phyloP scores from a whole-genome alignment of 1,140 invertebrate genomes.

The Argopecten irradians region DNA sequence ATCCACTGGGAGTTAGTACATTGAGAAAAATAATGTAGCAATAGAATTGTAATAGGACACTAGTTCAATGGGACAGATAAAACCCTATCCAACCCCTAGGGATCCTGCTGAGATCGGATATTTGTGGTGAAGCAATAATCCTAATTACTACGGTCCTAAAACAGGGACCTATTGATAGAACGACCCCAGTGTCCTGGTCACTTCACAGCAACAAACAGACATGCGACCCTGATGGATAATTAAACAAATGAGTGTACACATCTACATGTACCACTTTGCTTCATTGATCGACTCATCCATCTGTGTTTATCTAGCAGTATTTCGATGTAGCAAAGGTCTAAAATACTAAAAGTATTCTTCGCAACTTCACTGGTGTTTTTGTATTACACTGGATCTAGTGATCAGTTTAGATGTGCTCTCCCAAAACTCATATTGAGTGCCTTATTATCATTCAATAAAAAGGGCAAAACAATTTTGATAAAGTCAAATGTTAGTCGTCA shows the following conservation, averaged over 20 bases:
- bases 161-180: not conserved
- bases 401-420: too few species aligned
- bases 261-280: not conserved
- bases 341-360: too few species aligned
- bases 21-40: not conserved
- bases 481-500: too few species aligned
- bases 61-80: not conserved
- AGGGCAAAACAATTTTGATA: too few species aligned
- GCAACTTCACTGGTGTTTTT: too few species aligned
- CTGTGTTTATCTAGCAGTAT: too few species aligned
- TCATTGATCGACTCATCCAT: too few species aligned
- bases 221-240: not conserved
- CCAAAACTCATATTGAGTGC: too few species aligned
- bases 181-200: constrained; percentile 1
- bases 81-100: not conserved
- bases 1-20: not conserved
- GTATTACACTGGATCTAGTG: too few species aligned
- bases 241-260: constrained; percentile 7
- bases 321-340: too few species aligned
- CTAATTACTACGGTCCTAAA: not conserved
- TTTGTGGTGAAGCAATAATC: not conserved
- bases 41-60: not conserved
- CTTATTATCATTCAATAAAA: too few species aligned
- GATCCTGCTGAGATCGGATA: not conserved
- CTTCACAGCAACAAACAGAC: not conserved